Evolutionary conservation across 2,113 vertebrate species (phyloP), one percentile per base, ranked within the genome.

Genomic region (Odobenus rosmarus): DNA sequence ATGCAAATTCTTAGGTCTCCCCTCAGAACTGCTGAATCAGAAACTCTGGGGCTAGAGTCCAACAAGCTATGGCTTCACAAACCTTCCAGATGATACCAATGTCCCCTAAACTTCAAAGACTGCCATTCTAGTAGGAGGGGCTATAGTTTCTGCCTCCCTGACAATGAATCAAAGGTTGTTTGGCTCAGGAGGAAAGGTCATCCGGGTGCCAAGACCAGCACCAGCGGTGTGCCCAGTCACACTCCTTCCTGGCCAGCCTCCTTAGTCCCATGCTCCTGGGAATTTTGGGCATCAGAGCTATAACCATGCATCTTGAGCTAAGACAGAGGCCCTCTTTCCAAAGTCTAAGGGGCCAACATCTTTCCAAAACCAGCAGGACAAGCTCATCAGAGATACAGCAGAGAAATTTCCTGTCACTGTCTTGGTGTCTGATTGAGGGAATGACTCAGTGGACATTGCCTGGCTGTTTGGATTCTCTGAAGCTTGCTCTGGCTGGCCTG

Each of bases 301-400:
- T 74, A 59, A 33, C 28, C 42, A 4, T 57, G 23, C 21, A 64
- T 88, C 13, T 86, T 81, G 31, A 94, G 12, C 72, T 86, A 83
- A 81, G 46, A 76, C 42, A 64, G 9, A 82, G 1, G 13, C n/a
- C n/a, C 18, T 23, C 80, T 92, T 88, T 88, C 26, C 49, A 28
- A 93, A 80, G 81, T 28, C 49, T 49, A n/a, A 79, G 81, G 61
- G 53, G 31, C 10, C 72, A 39, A 21, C 0, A 59, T 6, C 46
- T 93, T 85, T 72, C 80, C 77, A 61, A 71, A 90, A 93, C 94
- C 2, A 88, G 77, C 23, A 76, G 74, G 46, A 92, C 21, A 31
- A 51, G 7, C 4, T 57, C 33, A 64, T 51, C 62, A 86, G 57
- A 93, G 31, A 77, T 23, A 42, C 4, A 23, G 1, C 42, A 87